Evolutionary conservation across 1,140 invertebrate species (phyloP), one percentile per base, ranked within the genome.

Genomic region (Schlechtendalia chinensis): DNA sequence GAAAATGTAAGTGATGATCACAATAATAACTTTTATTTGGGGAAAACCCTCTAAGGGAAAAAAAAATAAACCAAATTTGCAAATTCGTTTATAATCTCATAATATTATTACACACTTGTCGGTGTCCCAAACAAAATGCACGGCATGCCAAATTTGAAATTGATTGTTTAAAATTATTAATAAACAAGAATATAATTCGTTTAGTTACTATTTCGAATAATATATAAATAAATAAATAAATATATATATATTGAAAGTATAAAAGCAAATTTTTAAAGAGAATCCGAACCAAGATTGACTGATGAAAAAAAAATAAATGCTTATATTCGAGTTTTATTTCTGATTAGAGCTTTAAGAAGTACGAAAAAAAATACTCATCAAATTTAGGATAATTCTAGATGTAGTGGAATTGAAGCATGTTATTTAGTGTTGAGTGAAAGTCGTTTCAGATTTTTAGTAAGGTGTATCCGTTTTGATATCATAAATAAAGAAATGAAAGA

Each of bases 391-490:
- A 83, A 65, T 65, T 65, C 83, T 32, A 82, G 83, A 71, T 82
- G 83, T 22, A 84, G 82, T 58, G 84, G 81, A 24, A 45, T 82
- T 61, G 81, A 83, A 82, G 67, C 79, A 29, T 84, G 83, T 81
- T 50, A 82, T n/a, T 27, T 82, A 14, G 54, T 67, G 16, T 84
- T 85, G 82, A 56, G 54, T 71, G n/a, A 85, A 29, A 83, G 82
- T 54, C 80, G 83, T 65, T 85, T 85, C 67, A 53, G 65, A 27
- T 83, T 82, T 80, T 81, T 86, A 56, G 54, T 84, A 47, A 72
- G 81, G 11, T 83, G 83, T 56, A 59, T 85, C 19, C 63, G 84
- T 82, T 86, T 86, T 82, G 85, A 86, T 81, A 82, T 85, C 54
- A 81, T 50, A 58, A 81, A 82, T 53, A 85, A 83, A 81, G 84